These are phyloP conservation scores for Zaprionus bogoriensis DNA, from an alignment of 2,888 invertebrate genomes.

Conservation along the genomic window DNA sequence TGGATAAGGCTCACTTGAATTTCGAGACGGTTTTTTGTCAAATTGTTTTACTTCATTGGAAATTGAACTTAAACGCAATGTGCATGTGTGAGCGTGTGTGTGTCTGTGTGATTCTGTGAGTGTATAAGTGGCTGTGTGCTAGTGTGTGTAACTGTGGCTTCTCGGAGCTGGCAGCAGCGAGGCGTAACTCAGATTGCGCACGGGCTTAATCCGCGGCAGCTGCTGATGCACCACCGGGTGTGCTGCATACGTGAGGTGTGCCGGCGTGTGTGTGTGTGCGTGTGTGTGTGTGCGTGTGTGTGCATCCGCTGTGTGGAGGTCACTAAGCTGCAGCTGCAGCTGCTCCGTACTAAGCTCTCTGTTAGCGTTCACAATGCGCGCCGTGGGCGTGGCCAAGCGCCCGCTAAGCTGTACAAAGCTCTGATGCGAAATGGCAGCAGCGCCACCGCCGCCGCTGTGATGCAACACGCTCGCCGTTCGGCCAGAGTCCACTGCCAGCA, in stretches of 20 bases:
- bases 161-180: constrained; percentile 40
- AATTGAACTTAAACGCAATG: constrained; percentile 19
- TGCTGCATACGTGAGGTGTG: constrained; percentile 65
- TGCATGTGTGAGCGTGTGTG: constrained; percentile 7
- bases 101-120: neutral
- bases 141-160: neutral
- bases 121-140: constrained; percentile 5
- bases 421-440: constrained; percentile 84
- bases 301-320: too few species aligned
- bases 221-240: constrained; percentile 61
- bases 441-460: constrained; percentile 62
- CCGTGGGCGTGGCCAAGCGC: constrained; percentile 64
- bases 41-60: constrained; percentile 32
- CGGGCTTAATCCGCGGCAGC: constrained; percentile 61
- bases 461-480: constrained; percentile 61
- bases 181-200: constrained; percentile 58
- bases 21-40: constrained; percentile 43
- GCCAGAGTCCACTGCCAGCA: constrained; percentile 2
- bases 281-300: constrained; percentile 57
- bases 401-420: too few species aligned
- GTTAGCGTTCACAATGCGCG: constrained; percentile 33
- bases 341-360: neutral
- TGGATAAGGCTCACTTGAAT: constrained; percentile 38
- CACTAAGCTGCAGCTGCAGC: constrained; percentile 2
- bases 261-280: constrained; percentile 51